Evolutionary conservation across 2,113 vertebrate species (phyloP).

Genomic region (Rousettus leschenaultii): DNA sequence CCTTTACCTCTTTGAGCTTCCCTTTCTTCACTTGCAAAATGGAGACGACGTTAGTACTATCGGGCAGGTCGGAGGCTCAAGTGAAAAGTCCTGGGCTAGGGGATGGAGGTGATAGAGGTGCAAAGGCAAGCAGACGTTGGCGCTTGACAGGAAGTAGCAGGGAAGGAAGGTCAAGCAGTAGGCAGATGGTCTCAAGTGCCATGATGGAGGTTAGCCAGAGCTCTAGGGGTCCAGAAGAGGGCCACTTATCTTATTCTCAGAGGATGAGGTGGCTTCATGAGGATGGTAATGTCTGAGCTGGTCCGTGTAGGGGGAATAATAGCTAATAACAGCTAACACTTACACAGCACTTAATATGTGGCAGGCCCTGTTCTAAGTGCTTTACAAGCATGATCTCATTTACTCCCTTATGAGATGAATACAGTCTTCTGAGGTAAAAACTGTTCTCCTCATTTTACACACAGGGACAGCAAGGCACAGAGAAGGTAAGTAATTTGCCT

Average conservation of each 20-base stretch:
- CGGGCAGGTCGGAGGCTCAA: not conserved
- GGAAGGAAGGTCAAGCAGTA: not conserved
- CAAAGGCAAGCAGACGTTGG: not conserved
- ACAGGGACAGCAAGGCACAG: not conserved
- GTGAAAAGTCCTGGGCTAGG: not conserved
- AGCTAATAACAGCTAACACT: not conserved
- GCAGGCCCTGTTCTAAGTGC: constrained; percentile 12
- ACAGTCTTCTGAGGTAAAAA: not conserved
- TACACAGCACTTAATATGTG: not conserved
- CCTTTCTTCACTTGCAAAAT: constrained; percentile 8
- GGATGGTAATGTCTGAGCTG: not conserved
- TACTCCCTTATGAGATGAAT: constrained; percentile 9
- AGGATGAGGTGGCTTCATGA: constrained; percentile 6
- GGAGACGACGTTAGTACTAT: not conserved
- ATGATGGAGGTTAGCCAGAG: not conserved
- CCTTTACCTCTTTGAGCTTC: not conserved
- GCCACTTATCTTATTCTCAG: constrained; percentile 2
- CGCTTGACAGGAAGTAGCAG: constrained; percentile 18
- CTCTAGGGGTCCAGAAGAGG: constrained; percentile 33
- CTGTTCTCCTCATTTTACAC: not conserved
- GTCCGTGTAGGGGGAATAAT: constrained; percentile 8
- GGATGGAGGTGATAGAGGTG: not conserved
- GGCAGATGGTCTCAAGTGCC: constrained; percentile 37
- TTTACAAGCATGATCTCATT: constrained; percentile 18
- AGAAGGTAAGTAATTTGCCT: not conserved